Base-by-base conservation (phyloP, 2,888 invertebrate species). In the Polymixis flavicincta region DNA sequence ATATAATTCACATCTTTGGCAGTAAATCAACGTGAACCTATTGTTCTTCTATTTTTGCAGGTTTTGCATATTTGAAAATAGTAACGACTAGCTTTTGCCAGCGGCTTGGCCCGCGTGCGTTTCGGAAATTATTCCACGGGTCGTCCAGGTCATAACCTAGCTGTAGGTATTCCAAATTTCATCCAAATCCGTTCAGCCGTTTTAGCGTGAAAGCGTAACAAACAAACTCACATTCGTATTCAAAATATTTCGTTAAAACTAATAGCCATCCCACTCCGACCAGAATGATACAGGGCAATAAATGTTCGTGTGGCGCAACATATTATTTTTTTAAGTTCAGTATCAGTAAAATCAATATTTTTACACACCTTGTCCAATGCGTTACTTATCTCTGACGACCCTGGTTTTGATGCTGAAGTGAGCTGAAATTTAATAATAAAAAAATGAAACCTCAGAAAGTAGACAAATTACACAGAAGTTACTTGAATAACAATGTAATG, bases 331-430 rank as follows among this genome's bases (percentile, higher is more conserved):
- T 60, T 25, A 45, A 59, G 17, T 78, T 59, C 6, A 25, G 7
- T 7, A 25, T 59, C 5, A 52, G 25, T 0, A 42, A 57, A 32
- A 25, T 25, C 19, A 50, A 42, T 68, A 28, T 13, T 28, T 37
- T 22, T 71, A 79, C 72, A 54, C 52, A 82, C 71, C 71, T 80
- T 71, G 28, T 69, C n/a, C n/a, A 50, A 64, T n/a, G 22, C 28
- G 55, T 70, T 76, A 32, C 32, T 66, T 55, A 70, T 59, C 50
- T 82, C 76, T 65, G 54, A 65, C 11, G 54, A 48, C 54, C 14
- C 54, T 28, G 45, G 13, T 22, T 66, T 25, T 37, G 66, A 28
- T n/a, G 52, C 9, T 28, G 61, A 55, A 45, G 55, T 57, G n/a
- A 45, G 55, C 79, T 80, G 82, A 66, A 80, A 82, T 69, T 17